These are phyloP conservation scores for Drosophila oshimai DNA, from an alignment of 1,140 invertebrate species.

Conservation along the genomic window DNA sequence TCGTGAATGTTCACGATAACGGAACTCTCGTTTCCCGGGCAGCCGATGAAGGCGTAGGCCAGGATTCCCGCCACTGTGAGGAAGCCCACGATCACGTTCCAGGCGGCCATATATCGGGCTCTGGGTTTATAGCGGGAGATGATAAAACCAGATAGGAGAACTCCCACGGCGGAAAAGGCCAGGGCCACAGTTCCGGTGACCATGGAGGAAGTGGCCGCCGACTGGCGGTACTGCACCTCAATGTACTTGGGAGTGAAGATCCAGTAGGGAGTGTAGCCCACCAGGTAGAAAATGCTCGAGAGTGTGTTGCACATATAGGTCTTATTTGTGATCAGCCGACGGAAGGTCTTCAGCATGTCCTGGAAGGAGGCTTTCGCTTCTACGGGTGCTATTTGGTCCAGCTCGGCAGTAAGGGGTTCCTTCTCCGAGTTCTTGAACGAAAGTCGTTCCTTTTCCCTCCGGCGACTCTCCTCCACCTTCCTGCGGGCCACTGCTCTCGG, in stretches of 20 bases:
- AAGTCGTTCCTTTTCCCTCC: conserved; percentile 38
- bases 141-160: conserved; percentile 87
- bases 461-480: conserved; percentile 80
- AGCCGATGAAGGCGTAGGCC: conserved; percentile 88
- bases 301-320: conserved; percentile 88
- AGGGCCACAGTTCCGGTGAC: conserved; percentile 88
- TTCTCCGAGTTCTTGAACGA: conserved; percentile 51
- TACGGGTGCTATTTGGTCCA: conserved; percentile 31
- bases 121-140: conserved; percentile 88
- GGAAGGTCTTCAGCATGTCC: conserved; percentile 87
- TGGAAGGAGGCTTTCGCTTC: conserved; percentile 83
- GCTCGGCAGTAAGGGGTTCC: conserved; percentile 41
- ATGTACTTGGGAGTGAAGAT: conserved; percentile 91
- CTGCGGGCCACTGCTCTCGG: conserved; percentile 85
- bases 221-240: conserved; percentile 89
- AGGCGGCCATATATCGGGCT: conserved; percentile 87
- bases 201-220: conserved; percentile 86
- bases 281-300: conserved; percentile 87
- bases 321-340: conserved; percentile 86
- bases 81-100: conserved; percentile 88
- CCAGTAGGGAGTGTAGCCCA: conserved; percentile 89
- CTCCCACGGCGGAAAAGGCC: conserved; percentile 88
- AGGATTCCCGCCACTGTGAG: conserved; percentile 87
- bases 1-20: conserved; percentile 75
- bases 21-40: conserved; percentile 83